These are phyloP conservation scores for Stramonita haemastoma DNA, from an alignment of 2,888 invertebrate genomes.

Conservation along the genomic window DNA sequence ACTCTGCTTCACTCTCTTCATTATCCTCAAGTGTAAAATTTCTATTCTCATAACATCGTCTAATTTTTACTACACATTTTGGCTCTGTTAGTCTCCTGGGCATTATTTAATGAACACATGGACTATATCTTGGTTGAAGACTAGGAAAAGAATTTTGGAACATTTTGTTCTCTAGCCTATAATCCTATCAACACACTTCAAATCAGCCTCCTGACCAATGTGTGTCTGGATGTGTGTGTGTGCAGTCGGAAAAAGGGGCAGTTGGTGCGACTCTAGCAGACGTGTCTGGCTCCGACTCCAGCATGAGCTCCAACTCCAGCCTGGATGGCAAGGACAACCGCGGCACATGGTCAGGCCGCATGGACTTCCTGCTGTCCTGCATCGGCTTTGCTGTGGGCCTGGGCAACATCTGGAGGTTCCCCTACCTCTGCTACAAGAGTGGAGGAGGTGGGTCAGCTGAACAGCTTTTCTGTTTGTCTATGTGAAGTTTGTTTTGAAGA, in stretches of 20 bases:
- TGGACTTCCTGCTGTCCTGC: constrained; percentile 49
- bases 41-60: too few species aligned
- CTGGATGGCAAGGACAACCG: constrained; percentile 22
- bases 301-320: constrained; percentile 26
- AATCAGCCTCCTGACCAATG: not conserved
- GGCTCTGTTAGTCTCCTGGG: too few species aligned
- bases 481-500: not conserved
- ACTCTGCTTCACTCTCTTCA: too few species aligned
- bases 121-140: not conserved
- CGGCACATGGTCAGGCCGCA: constrained; percentile 44
- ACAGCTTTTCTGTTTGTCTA: not conserved
- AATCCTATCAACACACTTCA: not conserved
- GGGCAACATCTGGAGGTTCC: constrained; percentile 51
- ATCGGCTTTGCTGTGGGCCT: constrained; percentile 51
- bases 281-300: constrained; percentile 19
- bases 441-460: constrained; percentile 43
- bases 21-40: too few species aligned
- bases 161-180: too few species aligned
- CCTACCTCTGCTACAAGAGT: constrained; percentile 49
- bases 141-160: too few species aligned
- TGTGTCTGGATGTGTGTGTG: not conserved
- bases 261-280: not conserved
- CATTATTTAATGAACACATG: too few species aligned
- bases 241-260: constrained; percentile 27
- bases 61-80: too few species aligned